Conservation (phyloP, 2,113 vertebrate species). For the Phylloscopus trochilus region DNA sequence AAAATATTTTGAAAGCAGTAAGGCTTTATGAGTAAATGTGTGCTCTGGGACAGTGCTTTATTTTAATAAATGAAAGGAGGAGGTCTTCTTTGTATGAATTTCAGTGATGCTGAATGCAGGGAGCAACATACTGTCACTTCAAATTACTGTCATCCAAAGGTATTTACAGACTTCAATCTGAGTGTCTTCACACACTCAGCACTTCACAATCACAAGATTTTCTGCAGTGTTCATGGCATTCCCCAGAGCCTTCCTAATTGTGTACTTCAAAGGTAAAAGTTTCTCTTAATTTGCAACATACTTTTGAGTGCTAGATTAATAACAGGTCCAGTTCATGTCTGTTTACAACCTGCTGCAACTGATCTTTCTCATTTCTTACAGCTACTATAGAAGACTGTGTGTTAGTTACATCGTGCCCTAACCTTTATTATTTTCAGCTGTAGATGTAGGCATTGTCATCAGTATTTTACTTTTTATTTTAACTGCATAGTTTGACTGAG, state of each 20-base stretch:
- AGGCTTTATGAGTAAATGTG: background rate
- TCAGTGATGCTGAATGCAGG: background rate
- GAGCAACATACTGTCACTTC: background rate
- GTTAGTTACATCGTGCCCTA: background rate
- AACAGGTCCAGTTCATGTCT: background rate
- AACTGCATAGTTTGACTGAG: background rate
- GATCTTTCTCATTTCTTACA: background rate
- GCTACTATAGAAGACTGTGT: background rate
- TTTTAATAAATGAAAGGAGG: background rate
- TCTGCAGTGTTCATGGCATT: background rate
- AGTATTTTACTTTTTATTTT: background rate
- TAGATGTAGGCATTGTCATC: background rate
- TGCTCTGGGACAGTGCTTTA: background rate
- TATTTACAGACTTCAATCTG: background rate
- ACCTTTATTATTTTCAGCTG: background rate
- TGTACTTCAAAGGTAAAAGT: background rate
- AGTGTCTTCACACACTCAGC: background rate
- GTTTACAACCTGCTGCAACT: background rate
- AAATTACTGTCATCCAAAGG: background rate
- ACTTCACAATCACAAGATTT: background rate
- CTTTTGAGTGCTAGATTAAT: background rate
- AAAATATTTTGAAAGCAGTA: background rate
- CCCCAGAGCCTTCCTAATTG: background rate
- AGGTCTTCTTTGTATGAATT: background rate
- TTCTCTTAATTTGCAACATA: background rate